A percentile compares a stretch with the other conserved stretches of the same genome.
Evolutionary conservation across 2,797 vertebrate species (phyloP).

Genomic region (Chelon labrosus): DNA sequence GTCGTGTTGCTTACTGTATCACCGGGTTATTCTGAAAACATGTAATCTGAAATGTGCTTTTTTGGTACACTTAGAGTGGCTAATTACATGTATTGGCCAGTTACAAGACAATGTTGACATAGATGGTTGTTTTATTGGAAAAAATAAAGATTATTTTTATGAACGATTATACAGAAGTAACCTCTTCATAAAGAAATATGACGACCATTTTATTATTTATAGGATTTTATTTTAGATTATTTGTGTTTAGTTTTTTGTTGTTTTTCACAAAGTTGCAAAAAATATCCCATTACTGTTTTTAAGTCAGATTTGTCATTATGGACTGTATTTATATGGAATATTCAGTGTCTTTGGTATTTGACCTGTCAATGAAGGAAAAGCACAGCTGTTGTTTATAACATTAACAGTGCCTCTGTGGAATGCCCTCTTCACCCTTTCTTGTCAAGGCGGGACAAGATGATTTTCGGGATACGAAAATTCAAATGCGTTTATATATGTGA

Average conservation of each 20-base stretch:
- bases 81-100: conserved; percentile 3
- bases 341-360: not conserved
- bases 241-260: not conserved
- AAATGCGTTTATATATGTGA: not conserved
- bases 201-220: not conserved
- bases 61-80: not conserved
- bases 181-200: not conserved
- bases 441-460: not conserved
- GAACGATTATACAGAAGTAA: conserved; percentile 8
- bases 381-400: not conserved
- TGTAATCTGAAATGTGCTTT: not conserved
- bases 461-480: not conserved
- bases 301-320: not conserved
- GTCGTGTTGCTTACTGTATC: conserved; percentile 25
- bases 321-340: not conserved
- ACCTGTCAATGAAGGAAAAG: not conserved
- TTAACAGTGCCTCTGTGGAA: too few species aligned
- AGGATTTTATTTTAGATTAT: conserved; percentile 4
- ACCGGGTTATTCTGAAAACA: conserved; percentile 14
- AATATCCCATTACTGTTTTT: not conserved
- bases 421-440: too few species aligned
- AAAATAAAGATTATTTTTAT: conserved; percentile 15
- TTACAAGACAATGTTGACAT: not conserved
- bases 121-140: conserved; percentile 1
- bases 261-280: not conserved